phyloP scores from a whole-genome alignment of 2,888 invertebrate species.

The Deilephila elpenor region DNA sequence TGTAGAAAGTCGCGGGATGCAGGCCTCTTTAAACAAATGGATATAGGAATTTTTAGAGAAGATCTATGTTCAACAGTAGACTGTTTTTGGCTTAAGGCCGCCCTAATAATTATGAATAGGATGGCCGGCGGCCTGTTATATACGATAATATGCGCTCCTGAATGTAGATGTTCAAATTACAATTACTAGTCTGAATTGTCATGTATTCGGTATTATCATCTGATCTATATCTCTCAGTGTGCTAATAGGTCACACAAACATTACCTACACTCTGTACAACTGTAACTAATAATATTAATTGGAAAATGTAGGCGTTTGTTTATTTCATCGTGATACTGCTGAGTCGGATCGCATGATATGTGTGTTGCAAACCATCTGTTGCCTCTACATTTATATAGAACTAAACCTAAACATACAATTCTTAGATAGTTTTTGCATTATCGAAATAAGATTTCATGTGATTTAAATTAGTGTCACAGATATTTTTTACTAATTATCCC shows the following conservation, averaged over 20 bases:
- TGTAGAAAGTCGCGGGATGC: too few relatives aligned
- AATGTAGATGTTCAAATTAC: neutral
- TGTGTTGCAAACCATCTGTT: neutral
- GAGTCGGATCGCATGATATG: neutral
- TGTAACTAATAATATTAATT: constrained; percentile 23
- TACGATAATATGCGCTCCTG: neutral
- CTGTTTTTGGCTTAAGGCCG: too few relatives aligned
- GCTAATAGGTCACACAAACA: constrained; percentile 22
- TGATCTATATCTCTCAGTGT: constrained; percentile 10
- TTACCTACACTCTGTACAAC: neutral
- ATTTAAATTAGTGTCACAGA: neutral
- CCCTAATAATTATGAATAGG: neutral
- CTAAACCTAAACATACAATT: neutral
- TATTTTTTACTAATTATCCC: neutral
- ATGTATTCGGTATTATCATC: neutral
- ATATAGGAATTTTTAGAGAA: too few relatives aligned
- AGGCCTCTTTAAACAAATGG: too few relatives aligned
- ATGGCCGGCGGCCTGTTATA: neutral
- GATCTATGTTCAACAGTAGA: too few relatives aligned
- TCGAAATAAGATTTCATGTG: neutral
- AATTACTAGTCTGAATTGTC: neutral
- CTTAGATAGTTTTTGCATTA: neutral
- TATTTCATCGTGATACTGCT: neutral
- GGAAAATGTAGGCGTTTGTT: constrained; percentile 21
- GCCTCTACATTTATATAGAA: neutral